Conservation (phyloP, 2,888 invertebrate genomes). For the Catocala nupta region DNA sequence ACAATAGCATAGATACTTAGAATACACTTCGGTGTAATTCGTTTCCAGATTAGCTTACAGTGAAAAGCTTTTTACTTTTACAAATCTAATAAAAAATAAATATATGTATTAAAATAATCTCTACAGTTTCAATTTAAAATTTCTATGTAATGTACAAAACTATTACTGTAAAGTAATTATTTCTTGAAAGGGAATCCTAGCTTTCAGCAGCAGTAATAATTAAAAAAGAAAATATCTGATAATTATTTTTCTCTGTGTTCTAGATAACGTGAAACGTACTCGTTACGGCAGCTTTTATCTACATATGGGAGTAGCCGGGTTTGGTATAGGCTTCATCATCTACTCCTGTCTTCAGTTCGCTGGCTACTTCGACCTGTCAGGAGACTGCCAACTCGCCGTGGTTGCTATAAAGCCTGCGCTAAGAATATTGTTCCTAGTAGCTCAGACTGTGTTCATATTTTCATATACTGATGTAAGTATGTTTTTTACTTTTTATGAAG, state of each 20-base stretch:
- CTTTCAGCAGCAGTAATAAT: too few species aligned
- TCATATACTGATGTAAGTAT: slow-evolving; percentile 89
- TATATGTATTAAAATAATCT: too few species aligned
- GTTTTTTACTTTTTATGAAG: neutral
- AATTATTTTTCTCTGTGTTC: slow-evolving; percentile 17
- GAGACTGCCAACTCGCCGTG: slow-evolving; percentile 87
- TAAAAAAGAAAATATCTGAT: too few species aligned
- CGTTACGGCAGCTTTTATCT: slow-evolving; percentile 89
- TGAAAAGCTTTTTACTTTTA: too few species aligned
- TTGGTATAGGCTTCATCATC: slow-evolving; percentile 91
- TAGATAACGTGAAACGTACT: slow-evolving; percentile 71
- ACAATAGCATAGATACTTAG: too few species aligned
- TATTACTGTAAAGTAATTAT: too few species aligned
- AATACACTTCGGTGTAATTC: too few species aligned
- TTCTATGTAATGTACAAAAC: too few species aligned
- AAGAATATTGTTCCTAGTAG: slow-evolving; percentile 89
- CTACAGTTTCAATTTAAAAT: too few species aligned
- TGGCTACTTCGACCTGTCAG: slow-evolving; percentile 90
- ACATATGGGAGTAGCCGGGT: slow-evolving; percentile 89
- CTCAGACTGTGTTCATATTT: slow-evolving; percentile 91
- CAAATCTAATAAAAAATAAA: too few species aligned
- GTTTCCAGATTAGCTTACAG: too few species aligned
- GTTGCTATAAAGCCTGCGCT: slow-evolving; percentile 89
- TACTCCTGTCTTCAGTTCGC: slow-evolving; percentile 91
- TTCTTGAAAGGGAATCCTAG: too few species aligned